Base-by-base conservation (phyloP, 2,888 invertebrate genomes). In the Scaeva pyrastri region DNA sequence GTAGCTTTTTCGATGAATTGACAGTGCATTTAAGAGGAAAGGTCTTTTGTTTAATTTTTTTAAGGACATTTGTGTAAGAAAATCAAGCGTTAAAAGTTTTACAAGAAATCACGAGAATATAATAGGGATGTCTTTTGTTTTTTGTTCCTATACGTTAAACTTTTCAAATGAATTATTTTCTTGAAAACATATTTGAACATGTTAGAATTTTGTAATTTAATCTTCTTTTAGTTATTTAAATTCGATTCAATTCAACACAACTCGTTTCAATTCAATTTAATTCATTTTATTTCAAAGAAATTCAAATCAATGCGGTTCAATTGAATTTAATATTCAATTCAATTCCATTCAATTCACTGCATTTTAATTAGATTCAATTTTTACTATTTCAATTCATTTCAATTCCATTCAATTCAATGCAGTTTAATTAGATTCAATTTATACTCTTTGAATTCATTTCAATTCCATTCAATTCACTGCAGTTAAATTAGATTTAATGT, bases 21-120 rank as follows among this genome's bases (percentile, higher is more conserved):
- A 31, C 64, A 64, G 12, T 64, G 31, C 31, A 36, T 64, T 64
- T 64, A 21, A 45, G 43, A 12, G n/a, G 26, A n/a, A 19, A 19
- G 14, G 19, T 11, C 5, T 23, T 26, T 11, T 16, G 43, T 64
- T 64, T n/a, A 45, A 36, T 62, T 43, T 62, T 43, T 4, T 43
- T n/a, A 43, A n/a, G 1, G 2, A 41, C 2, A 31, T 16, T 31
- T 4, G n/a, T 1, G 10, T n/a, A 16, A 5, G 11, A 60, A 19
- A 2, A 23, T 41, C 14, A n/a, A n/a, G 14, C 8, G 11, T 1
- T 14, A 14, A 2, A 60, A 21, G 16, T 36, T 56, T 60, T 2
- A 8, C 14, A 23, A 52, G 14, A 23, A 52, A 2, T 60, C 21
- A 19, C 2, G 2, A 7, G 1, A 19, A 4, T 21, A 14, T 41